Conservation (phyloP, 2,113 vertebrate genomes). For the Scartelaos histophorus region DNA sequence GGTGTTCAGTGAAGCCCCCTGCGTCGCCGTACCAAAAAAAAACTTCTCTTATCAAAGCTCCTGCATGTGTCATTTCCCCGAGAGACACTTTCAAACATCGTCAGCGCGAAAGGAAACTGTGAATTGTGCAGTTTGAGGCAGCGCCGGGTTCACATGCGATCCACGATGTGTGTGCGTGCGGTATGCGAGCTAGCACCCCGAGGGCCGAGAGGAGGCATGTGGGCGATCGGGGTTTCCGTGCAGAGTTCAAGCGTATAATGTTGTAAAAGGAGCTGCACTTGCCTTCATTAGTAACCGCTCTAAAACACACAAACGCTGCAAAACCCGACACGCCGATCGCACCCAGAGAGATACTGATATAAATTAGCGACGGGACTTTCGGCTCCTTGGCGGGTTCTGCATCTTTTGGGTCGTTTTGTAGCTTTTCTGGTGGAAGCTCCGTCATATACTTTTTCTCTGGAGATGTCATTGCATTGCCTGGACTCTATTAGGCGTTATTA, state of each 20-base stretch:
- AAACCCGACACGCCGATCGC: background rate
- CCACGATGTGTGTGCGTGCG: conserved; percentile 26
- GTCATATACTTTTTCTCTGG: no score
- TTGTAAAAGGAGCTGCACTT: background rate
- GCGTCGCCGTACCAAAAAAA: background rate
- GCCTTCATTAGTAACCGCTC: conserved; percentile 1
- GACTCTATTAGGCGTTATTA: no score
- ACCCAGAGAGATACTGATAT: no score
- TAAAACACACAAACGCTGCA: background rate
- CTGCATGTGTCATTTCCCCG: conserved; percentile 33
- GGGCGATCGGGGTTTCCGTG: conserved; percentile 33
- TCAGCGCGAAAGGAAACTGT: conserved; percentile 38
- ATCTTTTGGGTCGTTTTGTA: no score
- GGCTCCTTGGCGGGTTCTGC: no score
- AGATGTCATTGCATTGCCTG: no score
- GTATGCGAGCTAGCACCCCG: conserved; percentile 21
- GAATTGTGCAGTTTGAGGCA: conserved; percentile 30
- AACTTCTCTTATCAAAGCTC: background rate
- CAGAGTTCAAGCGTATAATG: conserved; percentile 28
- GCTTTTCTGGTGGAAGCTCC: no score
- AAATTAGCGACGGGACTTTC: no score
- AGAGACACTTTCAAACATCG: conserved; percentile 36
- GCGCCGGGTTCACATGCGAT: conserved; percentile 48
- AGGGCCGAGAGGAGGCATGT: conserved; percentile 24
- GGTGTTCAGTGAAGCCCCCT: conserved; percentile 8